These are phyloP conservation scores for Mesoclemmys tuberculata DNA, from an alignment of 2,113 vertebrate species.

Conservation along the genomic window DNA sequence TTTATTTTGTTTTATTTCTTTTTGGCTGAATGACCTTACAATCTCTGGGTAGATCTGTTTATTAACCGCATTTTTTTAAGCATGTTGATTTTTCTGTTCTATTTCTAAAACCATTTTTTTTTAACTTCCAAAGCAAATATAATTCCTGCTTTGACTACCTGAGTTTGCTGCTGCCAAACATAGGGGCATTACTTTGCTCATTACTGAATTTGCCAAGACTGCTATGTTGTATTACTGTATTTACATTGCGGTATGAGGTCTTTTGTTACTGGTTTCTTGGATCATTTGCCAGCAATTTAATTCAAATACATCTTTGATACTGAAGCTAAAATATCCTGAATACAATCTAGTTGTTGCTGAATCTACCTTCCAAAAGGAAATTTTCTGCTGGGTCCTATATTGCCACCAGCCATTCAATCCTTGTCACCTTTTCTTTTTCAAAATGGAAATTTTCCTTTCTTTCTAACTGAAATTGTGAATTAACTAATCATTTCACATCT, in stretches of 20 bases:
- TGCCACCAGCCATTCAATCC: fast-evolving
- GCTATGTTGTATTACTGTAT: slow-evolving; percentile 4
- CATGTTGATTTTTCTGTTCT: slow-evolving; percentile 25
- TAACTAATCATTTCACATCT: background rate
- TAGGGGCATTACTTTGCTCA: background rate
- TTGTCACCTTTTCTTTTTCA: background rate
- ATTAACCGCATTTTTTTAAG: slow-evolving; percentile 44
- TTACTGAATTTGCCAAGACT: background rate
- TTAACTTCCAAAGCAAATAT: slow-evolving; percentile 56
- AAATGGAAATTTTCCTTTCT: background rate
- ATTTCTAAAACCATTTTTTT: slow-evolving; percentile 15
- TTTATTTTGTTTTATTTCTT: background rate
- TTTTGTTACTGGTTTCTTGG: slow-evolving; percentile 19
- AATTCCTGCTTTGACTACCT: slow-evolving; percentile 31
- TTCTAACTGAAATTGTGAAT: background rate
- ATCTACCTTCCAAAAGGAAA: background rate
- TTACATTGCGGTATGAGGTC: slow-evolving; percentile 27
- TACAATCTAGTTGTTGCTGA: background rate
- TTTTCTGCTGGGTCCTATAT: background rate
- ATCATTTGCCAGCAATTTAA: slow-evolving; percentile 31
- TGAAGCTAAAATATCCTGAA: background rate
- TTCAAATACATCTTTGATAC: slow-evolving; percentile 19
- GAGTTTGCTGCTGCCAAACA: slow-evolving; percentile 11
- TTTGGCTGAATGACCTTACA: background rate
- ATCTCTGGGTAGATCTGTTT: slow-evolving; percentile 30